Evolutionary conservation across 2,113 vertebrate species (phyloP).

Genomic region (Bombycilla garrulus): DNA sequence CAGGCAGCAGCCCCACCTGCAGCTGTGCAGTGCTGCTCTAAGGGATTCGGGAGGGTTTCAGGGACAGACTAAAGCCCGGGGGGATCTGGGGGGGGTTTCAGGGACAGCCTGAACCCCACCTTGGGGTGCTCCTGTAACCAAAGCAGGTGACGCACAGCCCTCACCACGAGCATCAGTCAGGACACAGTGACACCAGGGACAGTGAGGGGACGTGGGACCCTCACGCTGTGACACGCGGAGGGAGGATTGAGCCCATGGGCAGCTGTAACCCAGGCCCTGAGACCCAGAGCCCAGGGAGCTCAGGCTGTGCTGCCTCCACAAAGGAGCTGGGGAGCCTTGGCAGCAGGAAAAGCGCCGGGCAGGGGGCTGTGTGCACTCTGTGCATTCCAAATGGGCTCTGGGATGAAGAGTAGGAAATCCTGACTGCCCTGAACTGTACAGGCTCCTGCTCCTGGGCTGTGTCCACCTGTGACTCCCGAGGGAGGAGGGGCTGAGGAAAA

Average conservation of each 20-base stretch:
- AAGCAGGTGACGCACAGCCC: not conserved
- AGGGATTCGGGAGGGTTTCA: not conserved
- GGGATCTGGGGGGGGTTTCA: not conserved
- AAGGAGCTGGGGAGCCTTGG: not conserved
- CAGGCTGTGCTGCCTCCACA: not conserved
- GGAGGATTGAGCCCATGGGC: not conserved
- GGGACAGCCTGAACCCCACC: not conserved
- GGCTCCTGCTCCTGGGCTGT: not conserved
- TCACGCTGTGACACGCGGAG: fast-evolving
- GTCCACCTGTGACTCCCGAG: not conserved
- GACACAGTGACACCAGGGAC: too few relatives aligned
- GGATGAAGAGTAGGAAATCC: not conserved
- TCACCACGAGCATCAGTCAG: fast-evolving
- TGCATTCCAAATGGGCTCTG: not conserved
- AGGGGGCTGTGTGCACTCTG: not conserved
- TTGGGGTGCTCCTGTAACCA: not conserved
- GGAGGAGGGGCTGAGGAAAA: not conserved
- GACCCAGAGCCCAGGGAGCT: not conserved
- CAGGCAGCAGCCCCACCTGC: not conserved
- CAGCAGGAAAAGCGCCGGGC: not conserved
- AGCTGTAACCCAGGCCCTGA: not conserved
- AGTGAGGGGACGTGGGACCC: not conserved
- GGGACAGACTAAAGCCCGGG: too few relatives aligned
- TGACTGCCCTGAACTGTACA: not conserved
- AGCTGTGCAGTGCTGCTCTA: not conserved